Conservation (phyloP, 2,797 vertebrate genomes). For the Gallinago nigripennis region DNA sequence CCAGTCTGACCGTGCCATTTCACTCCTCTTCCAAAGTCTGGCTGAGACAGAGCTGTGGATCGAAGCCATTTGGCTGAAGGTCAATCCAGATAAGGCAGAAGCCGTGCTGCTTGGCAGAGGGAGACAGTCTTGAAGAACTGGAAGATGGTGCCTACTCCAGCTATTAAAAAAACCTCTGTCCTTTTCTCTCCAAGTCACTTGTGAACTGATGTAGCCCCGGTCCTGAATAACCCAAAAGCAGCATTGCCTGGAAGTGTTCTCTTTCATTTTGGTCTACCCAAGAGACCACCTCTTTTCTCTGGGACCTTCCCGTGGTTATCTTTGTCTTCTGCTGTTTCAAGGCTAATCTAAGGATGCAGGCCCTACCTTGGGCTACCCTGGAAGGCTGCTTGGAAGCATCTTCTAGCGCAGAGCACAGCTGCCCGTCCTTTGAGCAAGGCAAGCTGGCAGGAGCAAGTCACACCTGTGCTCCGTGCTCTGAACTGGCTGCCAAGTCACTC, state of each 20-base stretch:
- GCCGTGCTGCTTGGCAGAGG: conserved; percentile 36
- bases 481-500: conserved; percentile 41
- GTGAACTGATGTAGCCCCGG: background rate
- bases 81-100: conserved; percentile 51
- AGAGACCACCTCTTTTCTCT: background rate
- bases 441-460: conserved; percentile 53
- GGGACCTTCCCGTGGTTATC: background rate
- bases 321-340: background rate
- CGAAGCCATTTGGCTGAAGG: conserved; percentile 53
- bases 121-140: background rate
- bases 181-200: background rate
- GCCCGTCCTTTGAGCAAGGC: conserved; percentile 50
- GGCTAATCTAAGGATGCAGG: conserved; percentile 53
- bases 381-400: conserved; percentile 44
- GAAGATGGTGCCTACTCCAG: background rate
- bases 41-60: conserved; percentile 44
- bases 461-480: conserved; percentile 67
- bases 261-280: background rate
- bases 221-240: background rate
- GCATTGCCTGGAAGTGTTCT: background rate
- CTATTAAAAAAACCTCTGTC: background rate
- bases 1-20: background rate
- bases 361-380: conserved; percentile 57
- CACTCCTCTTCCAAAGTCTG: conserved; percentile 17
- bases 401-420: conserved; percentile 14